Percentiles rank a stretch among this genome's conserved stretches.
These are phyloP conservation scores for Caenorhabditis sp. DNA, from an alignment of 2,888 invertebrate genomes.

Conservation along the genomic window DNA sequence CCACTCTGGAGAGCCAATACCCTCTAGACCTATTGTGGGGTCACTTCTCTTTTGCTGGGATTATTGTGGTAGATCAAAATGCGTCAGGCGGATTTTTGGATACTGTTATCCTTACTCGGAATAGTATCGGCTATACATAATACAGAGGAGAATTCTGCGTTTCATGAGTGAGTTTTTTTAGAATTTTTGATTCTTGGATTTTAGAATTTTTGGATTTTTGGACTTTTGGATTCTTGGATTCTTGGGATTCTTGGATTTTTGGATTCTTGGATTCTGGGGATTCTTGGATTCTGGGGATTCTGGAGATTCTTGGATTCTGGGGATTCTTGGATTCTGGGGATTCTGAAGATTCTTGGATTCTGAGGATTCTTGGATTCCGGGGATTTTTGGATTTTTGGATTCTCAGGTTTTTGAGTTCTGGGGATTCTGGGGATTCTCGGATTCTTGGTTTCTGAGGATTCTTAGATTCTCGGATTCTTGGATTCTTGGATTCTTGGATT, in stretches of 20 bases:
- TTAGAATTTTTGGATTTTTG: not conserved
- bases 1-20: not conserved
- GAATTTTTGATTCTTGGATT: not conserved
- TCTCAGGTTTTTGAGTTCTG: not conserved
- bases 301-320: not conserved
- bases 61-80: not conserved
- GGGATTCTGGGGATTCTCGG: too few relatives aligned
- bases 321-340: not conserved
- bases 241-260: too few relatives aligned
- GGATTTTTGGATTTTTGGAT: not conserved
- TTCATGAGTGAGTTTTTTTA: slow-evolving; percentile 54
- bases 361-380: not conserved
- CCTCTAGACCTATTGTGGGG: too few relatives aligned
- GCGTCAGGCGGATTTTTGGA: slow-evolving; percentile 3
- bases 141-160: slow-evolving; percentile 36
- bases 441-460: not conserved
- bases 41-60: too few relatives aligned
- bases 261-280: not conserved
- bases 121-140: slow-evolving; percentile 34
- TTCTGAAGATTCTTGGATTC: not conserved
- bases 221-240: not conserved
- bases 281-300: not conserved
- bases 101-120: not conserved
- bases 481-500: not conserved
- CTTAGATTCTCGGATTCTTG: not conserved